Conservation (phyloP, 1,140 invertebrate species). For the Drosophila navojoa region DNA sequence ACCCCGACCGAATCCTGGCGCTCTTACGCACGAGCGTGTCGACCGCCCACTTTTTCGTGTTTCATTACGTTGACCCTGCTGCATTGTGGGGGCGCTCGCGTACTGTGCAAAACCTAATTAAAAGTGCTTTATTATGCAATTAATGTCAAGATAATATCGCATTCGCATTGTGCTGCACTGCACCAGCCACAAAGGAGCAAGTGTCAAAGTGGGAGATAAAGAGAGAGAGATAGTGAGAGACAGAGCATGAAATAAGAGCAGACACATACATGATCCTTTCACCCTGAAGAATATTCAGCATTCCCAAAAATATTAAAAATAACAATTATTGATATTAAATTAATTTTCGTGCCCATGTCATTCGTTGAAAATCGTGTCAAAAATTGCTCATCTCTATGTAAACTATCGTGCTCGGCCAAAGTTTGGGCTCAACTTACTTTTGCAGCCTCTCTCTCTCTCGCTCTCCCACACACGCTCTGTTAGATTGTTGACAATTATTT, state of each 20-base stretch:
- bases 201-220: constrained; percentile 8
- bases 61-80: background rate
- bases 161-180: constrained; percentile 50
- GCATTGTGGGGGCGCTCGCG: constrained; percentile 37
- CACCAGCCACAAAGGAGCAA: constrained; percentile 15
- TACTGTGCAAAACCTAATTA: constrained; percentile 75
- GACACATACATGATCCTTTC: constrained; percentile 17
- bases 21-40: constrained; percentile 7
- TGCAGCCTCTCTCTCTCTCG: constrained; percentile 1
- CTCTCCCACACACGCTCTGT: background rate
- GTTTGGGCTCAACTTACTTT: constrained; percentile 21
- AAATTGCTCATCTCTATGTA: background rate
- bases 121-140: constrained; percentile 82
- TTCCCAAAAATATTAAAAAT: no score
- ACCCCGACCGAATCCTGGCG: background rate
- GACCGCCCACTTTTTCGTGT: background rate
- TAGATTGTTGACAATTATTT: constrained; percentile 64
- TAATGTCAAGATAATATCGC: constrained; percentile 76
- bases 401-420: constrained; percentile 34
- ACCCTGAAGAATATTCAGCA: background rate
- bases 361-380: background rate
- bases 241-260: constrained; percentile 7
- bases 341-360: no score
- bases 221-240: background rate
- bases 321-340: no score